phyloP scores from a whole-genome alignment of 2,113 vertebrate species.

The Notothenia coriiceps region DNA sequence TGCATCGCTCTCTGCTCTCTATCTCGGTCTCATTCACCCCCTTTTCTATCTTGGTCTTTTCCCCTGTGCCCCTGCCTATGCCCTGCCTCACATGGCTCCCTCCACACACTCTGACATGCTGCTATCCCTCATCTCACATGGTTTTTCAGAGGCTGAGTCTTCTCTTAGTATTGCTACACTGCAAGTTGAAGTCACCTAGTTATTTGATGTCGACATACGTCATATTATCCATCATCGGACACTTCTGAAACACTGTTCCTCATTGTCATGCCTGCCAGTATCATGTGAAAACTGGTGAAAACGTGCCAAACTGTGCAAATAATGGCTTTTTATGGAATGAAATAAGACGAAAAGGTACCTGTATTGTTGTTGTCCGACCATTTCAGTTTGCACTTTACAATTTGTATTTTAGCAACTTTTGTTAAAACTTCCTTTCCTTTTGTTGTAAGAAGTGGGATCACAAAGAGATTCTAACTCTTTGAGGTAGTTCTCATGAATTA shows the following conservation, averaged over 20 bases:
- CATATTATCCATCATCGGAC: neutral
- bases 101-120: neutral
- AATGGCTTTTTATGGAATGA: neutral
- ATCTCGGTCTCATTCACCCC: slow-evolving; percentile 40
- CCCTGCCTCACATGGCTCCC: slow-evolving; percentile 42
- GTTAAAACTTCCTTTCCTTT: no score
- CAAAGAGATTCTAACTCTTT: no score
- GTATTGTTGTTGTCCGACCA: no score
- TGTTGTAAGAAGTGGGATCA: no score
- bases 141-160: slow-evolving; percentile 19
- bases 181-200: neutral
- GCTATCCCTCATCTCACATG: slow-evolving; percentile 3
- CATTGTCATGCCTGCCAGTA: neutral
- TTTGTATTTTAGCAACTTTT: no score
- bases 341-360: neutral
- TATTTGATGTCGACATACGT: neutral
- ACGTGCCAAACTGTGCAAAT: neutral
- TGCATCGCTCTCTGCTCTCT: slow-evolving; percentile 8
- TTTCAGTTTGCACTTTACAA: no score
- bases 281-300: neutral
- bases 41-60: slow-evolving; percentile 28
- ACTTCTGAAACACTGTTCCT: neutral
- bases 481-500: no score
- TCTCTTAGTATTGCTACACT: neutral
- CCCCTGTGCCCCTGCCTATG: slow-evolving; percentile 33